A percentile compares a stretch with the other conserved stretches of the same genome.
Evolutionary conservation across 2,888 invertebrate species (phyloP).

Genomic region (Acleris literana): DNA sequence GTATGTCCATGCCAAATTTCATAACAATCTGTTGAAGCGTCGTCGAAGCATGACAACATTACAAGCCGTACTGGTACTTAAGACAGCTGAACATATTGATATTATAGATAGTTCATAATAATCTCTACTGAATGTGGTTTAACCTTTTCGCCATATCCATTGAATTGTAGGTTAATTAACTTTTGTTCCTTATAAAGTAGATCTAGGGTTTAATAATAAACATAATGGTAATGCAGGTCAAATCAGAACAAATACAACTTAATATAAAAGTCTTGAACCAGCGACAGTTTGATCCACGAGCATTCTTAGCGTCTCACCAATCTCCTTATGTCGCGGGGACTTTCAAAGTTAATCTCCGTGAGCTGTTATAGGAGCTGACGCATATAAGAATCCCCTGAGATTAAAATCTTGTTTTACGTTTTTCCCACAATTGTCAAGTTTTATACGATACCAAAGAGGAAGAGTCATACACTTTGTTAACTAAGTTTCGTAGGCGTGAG

Average conservation of each 20-base stretch:
- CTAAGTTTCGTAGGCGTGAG: constrained; percentile 23
- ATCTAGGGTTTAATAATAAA: too few relatives aligned
- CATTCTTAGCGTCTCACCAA: constrained; percentile 22
- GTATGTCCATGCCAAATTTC: too few relatives aligned
- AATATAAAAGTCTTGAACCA: neutral
- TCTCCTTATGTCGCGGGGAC: constrained; percentile 26
- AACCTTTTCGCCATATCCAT: too few relatives aligned
- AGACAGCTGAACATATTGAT: too few relatives aligned
- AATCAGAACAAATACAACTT: neutral
- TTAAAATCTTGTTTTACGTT: constrained; percentile 30
- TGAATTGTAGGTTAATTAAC: too few relatives aligned
- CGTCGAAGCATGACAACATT: too few relatives aligned
- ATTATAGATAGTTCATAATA: too few relatives aligned
- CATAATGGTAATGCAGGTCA: too few relatives aligned
- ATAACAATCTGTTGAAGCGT: too few relatives aligned
- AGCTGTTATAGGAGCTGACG: constrained; percentile 20
- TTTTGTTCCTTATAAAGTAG: too few relatives aligned
- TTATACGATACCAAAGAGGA: constrained; percentile 11
- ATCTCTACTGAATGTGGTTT: too few relatives aligned
- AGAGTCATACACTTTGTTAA: constrained; percentile 20
- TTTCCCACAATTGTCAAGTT: constrained; percentile 29
- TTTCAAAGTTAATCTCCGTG: constrained; percentile 27
- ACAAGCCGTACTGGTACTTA: too few relatives aligned
- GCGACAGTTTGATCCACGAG: constrained; percentile 20
- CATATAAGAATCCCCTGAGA: constrained; percentile 22